phyloP scores from a whole-genome alignment of 2,888 invertebrate genomes.

The Chironomus riparius region DNA sequence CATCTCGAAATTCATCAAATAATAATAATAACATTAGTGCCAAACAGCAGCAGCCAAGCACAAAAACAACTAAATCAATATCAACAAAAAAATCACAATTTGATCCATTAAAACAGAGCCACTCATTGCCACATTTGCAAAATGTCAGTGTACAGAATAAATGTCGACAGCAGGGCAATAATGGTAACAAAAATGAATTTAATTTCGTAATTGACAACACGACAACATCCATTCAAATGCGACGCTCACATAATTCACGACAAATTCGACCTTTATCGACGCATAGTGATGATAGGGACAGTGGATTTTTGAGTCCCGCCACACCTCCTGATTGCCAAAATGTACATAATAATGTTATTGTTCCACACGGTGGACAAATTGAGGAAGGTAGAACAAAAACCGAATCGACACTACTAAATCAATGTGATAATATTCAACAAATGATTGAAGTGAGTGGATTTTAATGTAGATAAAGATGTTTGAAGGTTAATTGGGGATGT shows the following conservation, averaged over 20 bases:
- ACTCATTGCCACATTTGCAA: conserved; percentile 17
- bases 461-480: not conserved
- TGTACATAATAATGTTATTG: not conserved
- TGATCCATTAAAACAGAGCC: conserved; percentile 9
- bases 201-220: conserved; percentile 21
- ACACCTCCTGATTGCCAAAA: conserved; percentile 46
- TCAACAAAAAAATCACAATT: not conserved
- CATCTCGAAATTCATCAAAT: conserved; percentile 23
- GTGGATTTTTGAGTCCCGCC: conserved; percentile 54
- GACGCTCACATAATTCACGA: conserved; percentile 38
- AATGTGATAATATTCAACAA: conserved; percentile 42
- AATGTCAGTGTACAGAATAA: not conserved
- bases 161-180: not conserved
- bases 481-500: not conserved
- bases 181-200: not conserved
- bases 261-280: conserved; percentile 40
- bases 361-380: not conserved
- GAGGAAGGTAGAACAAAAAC: not conserved
- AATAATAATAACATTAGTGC: conserved; percentile 29
- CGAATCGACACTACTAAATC: conserved; percentile 35
- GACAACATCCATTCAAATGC: conserved; percentile 2
- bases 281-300: conserved; percentile 52
- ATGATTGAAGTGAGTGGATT: conserved; percentile 41
- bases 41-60: conserved; percentile 8
- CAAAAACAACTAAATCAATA: conserved; percentile 9